Evolutionary conservation across 2,797 vertebrate genomes (phyloP).

Genomic region (Acanthurus leucopareius): DNA sequence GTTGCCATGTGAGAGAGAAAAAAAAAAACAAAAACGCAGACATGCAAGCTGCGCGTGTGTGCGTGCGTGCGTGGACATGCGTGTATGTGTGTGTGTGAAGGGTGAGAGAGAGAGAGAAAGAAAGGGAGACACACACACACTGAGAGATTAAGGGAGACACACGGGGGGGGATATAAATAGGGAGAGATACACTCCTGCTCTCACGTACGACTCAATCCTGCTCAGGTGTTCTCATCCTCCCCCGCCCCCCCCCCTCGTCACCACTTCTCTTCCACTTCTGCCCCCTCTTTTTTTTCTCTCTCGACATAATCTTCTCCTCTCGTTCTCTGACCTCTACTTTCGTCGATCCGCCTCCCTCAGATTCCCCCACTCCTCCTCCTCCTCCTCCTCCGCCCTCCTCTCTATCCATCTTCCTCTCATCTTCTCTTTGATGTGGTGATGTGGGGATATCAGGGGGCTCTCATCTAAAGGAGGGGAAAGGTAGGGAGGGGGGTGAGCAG

Average conservation of each 20-base stretch:
- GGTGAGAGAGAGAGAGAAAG: background rate
- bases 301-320: slow-evolving; percentile 29
- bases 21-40: slow-evolving; percentile 25
- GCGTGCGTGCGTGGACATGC: slow-evolving; percentile 42
- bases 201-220: slow-evolving; percentile 50
- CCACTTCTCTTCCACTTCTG: slow-evolving; percentile 31
- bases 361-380: slow-evolving; percentile 54
- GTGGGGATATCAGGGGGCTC: slow-evolving; percentile 74
- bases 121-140: slow-evolving; percentile 6
- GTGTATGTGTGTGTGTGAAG: background rate
- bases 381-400: slow-evolving; percentile 49
- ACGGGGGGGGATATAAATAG: slow-evolving; percentile 40
- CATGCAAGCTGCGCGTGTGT: slow-evolving; percentile 23
- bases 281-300: background rate
- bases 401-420: slow-evolving; percentile 71
- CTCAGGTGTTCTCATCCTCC: slow-evolving; percentile 57
- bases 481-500: slow-evolving; percentile 40
- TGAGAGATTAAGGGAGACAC: slow-evolving; percentile 39
- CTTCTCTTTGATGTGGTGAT: slow-evolving; percentile 80
- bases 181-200: slow-evolving; percentile 40
- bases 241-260: too few species aligned
- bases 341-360: slow-evolving; percentile 55
- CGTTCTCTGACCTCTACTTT: slow-evolving; percentile 60
- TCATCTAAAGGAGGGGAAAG: slow-evolving; percentile 59
- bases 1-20: slow-evolving; percentile 24